Evolutionary conservation across 2,113 vertebrate genomes (phyloP), one percentile per base, ranked within the genome.

Genomic region (Amblyopsis rosae): DNA sequence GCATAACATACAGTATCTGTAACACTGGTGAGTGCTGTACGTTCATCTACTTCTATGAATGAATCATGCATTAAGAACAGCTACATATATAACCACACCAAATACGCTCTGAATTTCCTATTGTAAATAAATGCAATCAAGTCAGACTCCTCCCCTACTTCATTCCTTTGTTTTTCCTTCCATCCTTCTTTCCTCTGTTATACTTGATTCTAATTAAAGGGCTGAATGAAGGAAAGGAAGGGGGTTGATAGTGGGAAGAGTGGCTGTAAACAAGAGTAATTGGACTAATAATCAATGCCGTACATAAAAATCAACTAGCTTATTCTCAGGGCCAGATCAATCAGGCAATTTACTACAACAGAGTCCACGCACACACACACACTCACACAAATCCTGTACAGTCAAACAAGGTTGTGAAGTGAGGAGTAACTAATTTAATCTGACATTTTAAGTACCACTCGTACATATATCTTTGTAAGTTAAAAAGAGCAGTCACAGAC

Each of bases 201-300:
- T 45, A 8, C 63, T 54, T 10, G n/a, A n/a, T 9, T 51, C 32
- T 33, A 32, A 35, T 53, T 12, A 65, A 49, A 65, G 11, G 17
- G 13, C 19, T 58, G 56, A 19, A 32, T 41, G 45, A 56, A 9
- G 65, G 9, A 69, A 49, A 48, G 60, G 35, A 59, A 26, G 33
- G 32, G 4, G 62, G 48, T 49, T 35, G 57, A 66, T 73, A 55
- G 59, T 35, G 45, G 33, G n/a, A 66, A 57, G 72, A 68, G 62
- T 3, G 61, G 75, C 76, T 73, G 73, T 87, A 89, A 90, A 88
- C 74, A 82, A 65, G 67, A 55, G 46, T 85, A 89, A 89, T 79
- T 87, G 80, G 86, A 86, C 81, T 73, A 84, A 73, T 85, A 85
- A 88, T 89, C 86, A 85, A 90, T 87, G 72, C 7, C 4, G 50